Evolutionary conservation across 2,113 vertebrate genomes (phyloP), one percentile per base, ranked within the genome.

Genomic region (Nothocercus julius): DNA sequence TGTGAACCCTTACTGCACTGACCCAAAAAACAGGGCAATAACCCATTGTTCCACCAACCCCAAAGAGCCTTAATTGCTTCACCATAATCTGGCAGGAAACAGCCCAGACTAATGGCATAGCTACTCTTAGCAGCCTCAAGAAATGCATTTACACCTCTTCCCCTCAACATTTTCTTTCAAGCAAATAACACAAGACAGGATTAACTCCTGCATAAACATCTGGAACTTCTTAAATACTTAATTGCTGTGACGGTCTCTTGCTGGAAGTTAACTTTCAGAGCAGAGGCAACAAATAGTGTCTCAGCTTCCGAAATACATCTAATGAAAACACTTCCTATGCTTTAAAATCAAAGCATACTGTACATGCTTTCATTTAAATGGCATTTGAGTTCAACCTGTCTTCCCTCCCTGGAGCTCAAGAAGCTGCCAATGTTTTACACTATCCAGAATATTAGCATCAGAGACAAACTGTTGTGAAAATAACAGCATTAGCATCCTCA

Each of bases 181-280:
- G 19, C 59, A 85, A 89, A 84, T 61, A 81, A 68, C 18, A 73
- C 49, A 82, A 75, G 45, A 85, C 72, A 91, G 82, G 34, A 94
- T 53, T 87, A 94, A 90, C 83, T 91, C 42, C 80, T 89, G 73
- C 68, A 74, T 59, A 92, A 93, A 89, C 85, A 96, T 92, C 95
- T 90, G 94, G 91, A 96, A 95, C 92, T 95, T 92, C 40, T 72
- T 87, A 85, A 90, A 95, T 88, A 93, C 61, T 91, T 92, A 64
- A 83, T 92, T 89, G 79, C 76, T 30, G 59, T 82, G 91, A 61
- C 0, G 0, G 70, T 90, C 91, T 94, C 73, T 62, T 59, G 88
- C 66, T 92, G 82, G 77, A 93, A 90, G 88, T 86, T 84, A 92
- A 63, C 53, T 95, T 92, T 51, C 81, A 82, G 77, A 95, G 77